Conservation (phyloP, 2,113 vertebrate genomes). For the Eulemur macaco region DNA sequence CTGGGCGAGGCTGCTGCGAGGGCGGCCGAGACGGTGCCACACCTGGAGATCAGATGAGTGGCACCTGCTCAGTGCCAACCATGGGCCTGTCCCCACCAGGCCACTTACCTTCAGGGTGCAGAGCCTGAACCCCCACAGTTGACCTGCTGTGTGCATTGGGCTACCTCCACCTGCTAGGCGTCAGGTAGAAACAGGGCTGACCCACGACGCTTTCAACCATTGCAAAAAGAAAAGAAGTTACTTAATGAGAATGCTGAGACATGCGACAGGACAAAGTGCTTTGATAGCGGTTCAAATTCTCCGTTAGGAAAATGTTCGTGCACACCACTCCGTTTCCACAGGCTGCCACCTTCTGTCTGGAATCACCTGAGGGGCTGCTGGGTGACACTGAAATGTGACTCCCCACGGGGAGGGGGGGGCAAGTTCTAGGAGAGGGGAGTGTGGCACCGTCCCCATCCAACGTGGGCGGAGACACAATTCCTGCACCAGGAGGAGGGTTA, state of each 20-base stretch:
- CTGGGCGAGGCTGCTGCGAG: rapidly evolving
- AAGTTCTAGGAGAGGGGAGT: rapidly evolving
- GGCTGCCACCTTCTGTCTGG: rapidly evolving
- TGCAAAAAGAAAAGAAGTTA: not conserved
- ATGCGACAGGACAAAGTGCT: not conserved
- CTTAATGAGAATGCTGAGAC: not conserved
- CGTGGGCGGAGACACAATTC: rapidly evolving
- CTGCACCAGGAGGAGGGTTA: rapidly evolving
- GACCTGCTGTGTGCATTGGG: rapidly evolving
- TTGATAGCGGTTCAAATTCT: not conserved
- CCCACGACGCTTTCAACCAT: not conserved
- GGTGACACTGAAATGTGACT: not conserved
- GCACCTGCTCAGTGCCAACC: not conserved
- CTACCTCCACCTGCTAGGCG: rapidly evolving
- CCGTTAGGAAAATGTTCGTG: rapidly evolving
- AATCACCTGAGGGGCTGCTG: too few species aligned
- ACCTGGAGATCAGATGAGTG: not conserved
- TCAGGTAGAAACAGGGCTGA: rapidly evolving
- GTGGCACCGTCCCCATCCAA: rapidly evolving
- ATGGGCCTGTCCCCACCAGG: too few species aligned
- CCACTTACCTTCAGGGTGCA: not conserved
- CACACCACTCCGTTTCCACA: rapidly evolving
- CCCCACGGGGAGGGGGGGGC: rapidly evolving
- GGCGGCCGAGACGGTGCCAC: rapidly evolving
- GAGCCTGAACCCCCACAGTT: not conserved